These are phyloP conservation scores for Oryzaephilus surinamensis DNA, from an alignment of 1,140 invertebrate species.

Conservation along the genomic window DNA sequence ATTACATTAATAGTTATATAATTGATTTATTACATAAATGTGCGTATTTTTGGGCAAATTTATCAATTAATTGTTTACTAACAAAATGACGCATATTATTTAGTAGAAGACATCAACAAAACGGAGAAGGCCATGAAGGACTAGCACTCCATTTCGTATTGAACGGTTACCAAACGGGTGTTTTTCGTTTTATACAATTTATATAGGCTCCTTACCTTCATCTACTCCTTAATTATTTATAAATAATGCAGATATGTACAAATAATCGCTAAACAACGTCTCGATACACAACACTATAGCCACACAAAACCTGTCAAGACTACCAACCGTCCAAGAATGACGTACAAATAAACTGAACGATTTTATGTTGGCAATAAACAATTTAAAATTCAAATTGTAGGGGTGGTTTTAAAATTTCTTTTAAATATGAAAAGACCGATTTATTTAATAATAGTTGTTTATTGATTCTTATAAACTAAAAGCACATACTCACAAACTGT, in stretches of 20 bases:
- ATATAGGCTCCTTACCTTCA: too few relatives aligned
- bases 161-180: neutral
- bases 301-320: constrained; percentile 17
- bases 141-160: neutral
- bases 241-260: constrained; percentile 24
- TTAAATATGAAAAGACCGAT: neutral
- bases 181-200: neutral
- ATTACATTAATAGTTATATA: too few relatives aligned
- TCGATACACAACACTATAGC: constrained; percentile 25
- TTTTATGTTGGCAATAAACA: too few relatives aligned
- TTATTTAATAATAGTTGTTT: constrained; percentile 21
- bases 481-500: constrained; percentile 24
- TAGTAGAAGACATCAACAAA: constrained; percentile 10
- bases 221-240: constrained; percentile 27
- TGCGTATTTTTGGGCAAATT: too few relatives aligned
- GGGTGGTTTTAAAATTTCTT: too few relatives aligned
- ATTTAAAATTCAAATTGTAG: too few relatives aligned
- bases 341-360: too few relatives aligned
- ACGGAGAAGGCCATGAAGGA: neutral
- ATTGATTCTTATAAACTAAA: constrained; percentile 27
- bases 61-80: constrained; percentile 7
- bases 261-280: too few relatives aligned
- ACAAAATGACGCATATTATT: constrained; percentile 8
- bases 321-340: constrained; percentile 5
- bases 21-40: too few relatives aligned